Conservation (phyloP, 2,888 invertebrate genomes). For the Teinopalpus imperialis region DNA sequence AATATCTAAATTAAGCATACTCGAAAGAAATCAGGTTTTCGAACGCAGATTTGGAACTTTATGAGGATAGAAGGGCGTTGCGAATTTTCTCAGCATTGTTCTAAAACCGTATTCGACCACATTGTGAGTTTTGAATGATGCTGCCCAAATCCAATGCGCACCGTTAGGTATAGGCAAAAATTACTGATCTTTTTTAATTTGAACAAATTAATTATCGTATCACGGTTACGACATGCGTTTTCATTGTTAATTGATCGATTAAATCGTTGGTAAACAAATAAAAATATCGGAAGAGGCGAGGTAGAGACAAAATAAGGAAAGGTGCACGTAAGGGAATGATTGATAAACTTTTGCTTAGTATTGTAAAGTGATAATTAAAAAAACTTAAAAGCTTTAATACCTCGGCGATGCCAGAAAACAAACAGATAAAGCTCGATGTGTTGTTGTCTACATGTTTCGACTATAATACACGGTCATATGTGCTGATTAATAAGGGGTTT, state of each 20-base stretch:
- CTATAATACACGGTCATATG: constrained; percentile 44
- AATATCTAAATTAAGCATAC: constrained; percentile 38
- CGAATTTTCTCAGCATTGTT: constrained; percentile 53
- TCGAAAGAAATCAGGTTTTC: constrained; percentile 17
- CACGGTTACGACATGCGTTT: constrained; percentile 60
- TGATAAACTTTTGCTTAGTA: constrained; percentile 44
- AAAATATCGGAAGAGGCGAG: constrained; percentile 63
- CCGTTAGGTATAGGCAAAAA: constrained; percentile 50
- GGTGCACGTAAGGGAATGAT: constrained; percentile 65
- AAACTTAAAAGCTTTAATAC: constrained; percentile 53
- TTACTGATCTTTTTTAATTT: constrained; percentile 41
- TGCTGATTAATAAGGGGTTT: constrained; percentile 46
- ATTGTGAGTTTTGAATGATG: constrained; percentile 75
- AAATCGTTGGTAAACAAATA: constrained; percentile 43
- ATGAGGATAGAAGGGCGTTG: constrained; percentile 32
- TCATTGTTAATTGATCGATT: constrained; percentile 68
- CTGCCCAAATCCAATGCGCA: constrained; percentile 70
- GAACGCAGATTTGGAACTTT: constrained; percentile 21
- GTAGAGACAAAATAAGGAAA: constrained; percentile 68
- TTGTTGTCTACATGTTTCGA: constrained; percentile 45
- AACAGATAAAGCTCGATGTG: constrained; percentile 78
- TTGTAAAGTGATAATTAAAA: constrained; percentile 44
- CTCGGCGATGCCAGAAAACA: constrained; percentile 81
- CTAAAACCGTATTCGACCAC: constrained; percentile 48
- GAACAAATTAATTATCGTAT: constrained; percentile 5